Base-by-base conservation (phyloP, 2,888 invertebrate species). In the Nowickia ferox region DNA sequence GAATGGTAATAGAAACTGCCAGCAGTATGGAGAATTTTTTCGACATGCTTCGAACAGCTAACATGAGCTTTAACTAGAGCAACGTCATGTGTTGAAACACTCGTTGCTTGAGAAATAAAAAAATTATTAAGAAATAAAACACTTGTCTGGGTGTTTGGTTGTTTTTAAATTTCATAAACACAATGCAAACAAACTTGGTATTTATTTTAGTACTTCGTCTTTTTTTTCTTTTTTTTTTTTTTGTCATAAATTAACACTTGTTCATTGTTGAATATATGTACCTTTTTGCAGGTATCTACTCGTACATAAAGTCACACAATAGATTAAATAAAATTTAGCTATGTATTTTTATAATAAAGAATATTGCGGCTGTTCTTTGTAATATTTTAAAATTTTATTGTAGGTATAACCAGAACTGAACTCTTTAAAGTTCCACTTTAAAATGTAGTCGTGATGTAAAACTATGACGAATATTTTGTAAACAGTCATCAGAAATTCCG, bases 31-130 rank as follows among this genome's bases (percentile, higher is more conserved):
- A 86, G 30, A 76, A 44, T 66, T 61, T 79, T 10, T 71, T 83
- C 53, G 77, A 74, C 86, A 86, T 86, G 78, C 86, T 86, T 59
- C 76, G 42, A 57, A 19, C 59, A 53, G 68, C 83, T 55, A 80
- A 63, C 66, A 86, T 66, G 40, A 80, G 68, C 46, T 77, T 66
- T 51, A 84, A 84, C 83, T 84, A 78, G 77, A 84, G 72, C 53
- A 78, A 65, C 65, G 57, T 65, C 59, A 66, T 59, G 51, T 59
- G 59, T 51, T 74, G 22, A 68, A 66, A 78, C 57, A 38, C 66
- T 68, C 11, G 15, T 22, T 48, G 40, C 38, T 66, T 8, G 19
- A 46, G 22, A 55, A 71, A 46, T 8, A 42, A 30, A 71, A 57
- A n/a, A 38, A 11, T 8, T 30, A 30, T 30, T 30, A 30, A 30